phyloP scores from a whole-genome alignment of 2,113 vertebrate genomes.

The Stigmatopora nigra region DNA sequence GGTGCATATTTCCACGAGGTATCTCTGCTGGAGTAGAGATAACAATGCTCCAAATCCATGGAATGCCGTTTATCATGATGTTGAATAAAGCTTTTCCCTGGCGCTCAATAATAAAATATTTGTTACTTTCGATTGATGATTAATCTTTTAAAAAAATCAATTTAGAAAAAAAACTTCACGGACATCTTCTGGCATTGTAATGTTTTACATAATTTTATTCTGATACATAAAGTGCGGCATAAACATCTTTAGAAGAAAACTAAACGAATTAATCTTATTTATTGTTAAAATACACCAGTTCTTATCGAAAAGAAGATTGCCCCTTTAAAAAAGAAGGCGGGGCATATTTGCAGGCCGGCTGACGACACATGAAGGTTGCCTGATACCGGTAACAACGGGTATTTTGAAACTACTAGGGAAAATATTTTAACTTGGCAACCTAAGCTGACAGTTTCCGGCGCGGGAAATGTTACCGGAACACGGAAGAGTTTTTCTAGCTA shows the following conservation, averaged over 20 bases:
- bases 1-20: slow-evolving; percentile 90
- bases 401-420: too few species aligned
- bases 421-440: slow-evolving; percentile 34
- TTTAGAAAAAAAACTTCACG: too few species aligned
- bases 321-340: slow-evolving; percentile 22
- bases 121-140: slow-evolving; percentile 2
- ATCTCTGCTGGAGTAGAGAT: slow-evolving; percentile 74
- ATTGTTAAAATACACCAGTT: too few species aligned
- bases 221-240: too few species aligned
- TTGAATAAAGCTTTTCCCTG: slow-evolving; percentile 3
- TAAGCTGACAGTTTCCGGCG: slow-evolving; percentile 19
- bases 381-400: too few species aligned
- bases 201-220: too few species aligned
- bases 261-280: too few species aligned
- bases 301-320: not conserved
- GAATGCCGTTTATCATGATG: not conserved
- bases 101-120: slow-evolving; percentile 34
- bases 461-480: slow-evolving; percentile 54
- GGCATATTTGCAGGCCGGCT: not conserved
- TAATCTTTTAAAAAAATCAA: too few species aligned
- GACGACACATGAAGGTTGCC: not conserved
- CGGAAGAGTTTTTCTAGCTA: not conserved
- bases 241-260: too few species aligned
- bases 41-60: not conserved
- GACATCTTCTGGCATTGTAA: too few species aligned